These are phyloP conservation scores for Drosophila affinis DNA, from an alignment of 2,888 invertebrate species.

Conservation along the genomic window DNA sequence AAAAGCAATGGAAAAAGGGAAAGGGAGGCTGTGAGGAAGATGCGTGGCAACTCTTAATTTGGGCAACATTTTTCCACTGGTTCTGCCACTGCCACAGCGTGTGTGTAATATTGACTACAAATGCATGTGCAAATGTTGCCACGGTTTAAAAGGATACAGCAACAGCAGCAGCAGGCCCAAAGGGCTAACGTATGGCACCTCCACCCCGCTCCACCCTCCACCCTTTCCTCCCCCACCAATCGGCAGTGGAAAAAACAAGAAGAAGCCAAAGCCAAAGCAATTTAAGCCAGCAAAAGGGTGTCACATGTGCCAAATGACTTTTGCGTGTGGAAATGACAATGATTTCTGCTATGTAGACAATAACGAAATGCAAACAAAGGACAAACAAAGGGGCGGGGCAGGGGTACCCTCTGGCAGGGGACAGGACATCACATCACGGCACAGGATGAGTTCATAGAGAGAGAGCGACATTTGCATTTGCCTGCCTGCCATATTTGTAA, in stretches of 20 bases:
- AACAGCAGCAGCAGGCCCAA: neutral
- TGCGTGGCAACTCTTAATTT: conserved; percentile 52
- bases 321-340: conserved; percentile 81
- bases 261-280: conserved; percentile 67
- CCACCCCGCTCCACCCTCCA: neutral
- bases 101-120: conserved; percentile 77
- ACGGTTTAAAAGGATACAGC: conserved; percentile 73
- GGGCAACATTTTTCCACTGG: conserved; percentile 66
- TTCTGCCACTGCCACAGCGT: conserved; percentile 54
- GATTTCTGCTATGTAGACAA: conserved; percentile 77
- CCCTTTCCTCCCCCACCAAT: conserved; percentile 15
- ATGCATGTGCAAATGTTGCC: conserved; percentile 82
- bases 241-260: conserved; percentile 26
- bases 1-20: neutral
- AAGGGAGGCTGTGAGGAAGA: neutral
- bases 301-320: conserved; percentile 81
- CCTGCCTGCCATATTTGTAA: conserved; percentile 78
- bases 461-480: conserved; percentile 77
- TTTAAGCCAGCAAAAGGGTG: conserved; percentile 77
- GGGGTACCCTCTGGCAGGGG: neutral
- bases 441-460: conserved; percentile 72
- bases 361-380: conserved; percentile 78
- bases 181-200: conserved; percentile 38
- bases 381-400: conserved; percentile 7
- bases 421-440: conserved; percentile 60